phyloP scores from a whole-genome alignment of 92 coral and sea anemone genomes.

The Umimayanthus kanabou region DNA sequence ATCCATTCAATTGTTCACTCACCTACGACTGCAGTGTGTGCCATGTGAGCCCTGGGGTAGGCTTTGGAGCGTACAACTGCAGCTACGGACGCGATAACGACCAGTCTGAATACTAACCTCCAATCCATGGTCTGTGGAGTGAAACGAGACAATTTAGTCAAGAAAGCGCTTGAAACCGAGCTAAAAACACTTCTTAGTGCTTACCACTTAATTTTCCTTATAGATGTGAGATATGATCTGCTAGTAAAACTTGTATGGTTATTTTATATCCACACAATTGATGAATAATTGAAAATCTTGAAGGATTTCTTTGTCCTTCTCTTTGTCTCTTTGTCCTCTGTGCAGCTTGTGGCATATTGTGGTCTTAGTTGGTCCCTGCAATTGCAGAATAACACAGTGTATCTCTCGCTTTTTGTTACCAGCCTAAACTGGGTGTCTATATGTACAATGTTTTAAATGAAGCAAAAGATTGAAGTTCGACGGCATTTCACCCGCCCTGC shows the following conservation, averaged over 20 bases:
- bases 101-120: slow-evolving; percentile 1
- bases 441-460: not conserved
- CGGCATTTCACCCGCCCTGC: not conserved
- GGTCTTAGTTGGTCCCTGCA: slow-evolving; percentile 19
- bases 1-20: slow-evolving; percentile 14
- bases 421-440: not conserved
- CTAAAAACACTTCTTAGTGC: not conserved
- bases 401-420: not conserved
- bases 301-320: slow-evolving; percentile 21
- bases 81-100: slow-evolving; percentile 14
- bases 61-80: slow-evolving; percentile 12
- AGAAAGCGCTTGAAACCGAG: not conserved
- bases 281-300: slow-evolving; percentile 37
- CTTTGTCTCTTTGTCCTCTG: slow-evolving; percentile 26
- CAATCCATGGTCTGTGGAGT: slow-evolving; percentile 37
- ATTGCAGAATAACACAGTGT: not conserved
- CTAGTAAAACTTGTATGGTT: not conserved
- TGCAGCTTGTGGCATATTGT: slow-evolving; percentile 39
- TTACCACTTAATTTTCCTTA: slow-evolving; percentile 27
- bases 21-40: slow-evolving; percentile 37
- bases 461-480: not conserved
- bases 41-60: slow-evolving; percentile 9
- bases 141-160: not conserved
- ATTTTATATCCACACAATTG: slow-evolving; percentile 19
- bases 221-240: slow-evolving; percentile 36